These are phyloP conservation scores for Megaleporinus macrocephalus DNA, from an alignment of 2,113 vertebrate genomes.

Conservation along the genomic window DNA sequence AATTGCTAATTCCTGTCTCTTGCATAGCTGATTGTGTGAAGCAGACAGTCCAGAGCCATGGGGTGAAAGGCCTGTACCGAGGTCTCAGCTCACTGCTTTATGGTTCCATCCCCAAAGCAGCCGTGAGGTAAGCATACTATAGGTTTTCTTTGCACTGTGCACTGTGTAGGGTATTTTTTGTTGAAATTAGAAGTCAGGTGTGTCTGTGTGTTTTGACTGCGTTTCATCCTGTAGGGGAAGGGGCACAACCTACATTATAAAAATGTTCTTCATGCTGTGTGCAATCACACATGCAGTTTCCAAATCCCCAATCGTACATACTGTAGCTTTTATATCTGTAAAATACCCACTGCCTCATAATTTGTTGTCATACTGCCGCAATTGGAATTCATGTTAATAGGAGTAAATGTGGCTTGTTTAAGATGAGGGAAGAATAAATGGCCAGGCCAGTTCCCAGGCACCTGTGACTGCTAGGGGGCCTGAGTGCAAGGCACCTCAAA, in stretches of 20 bases:
- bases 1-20: not conserved
- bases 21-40: constrained; percentile 86
- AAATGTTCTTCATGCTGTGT: too few relatives aligned
- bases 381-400: not conserved
- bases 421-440: not conserved
- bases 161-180: too few relatives aligned
- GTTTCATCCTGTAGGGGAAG: too few relatives aligned
- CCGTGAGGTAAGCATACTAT: constrained; percentile 39
- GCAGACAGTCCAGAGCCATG: constrained; percentile 85
- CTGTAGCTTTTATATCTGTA: not conserved
- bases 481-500: too few relatives aligned
- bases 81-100: constrained; percentile 90
- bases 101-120: constrained; percentile 96
- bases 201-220: too few relatives aligned
- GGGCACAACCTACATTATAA: too few relatives aligned
- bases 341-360: not conserved
- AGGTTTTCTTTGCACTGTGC: too few relatives aligned
- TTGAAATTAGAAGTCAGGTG: too few relatives aligned
- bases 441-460: too few relatives aligned
- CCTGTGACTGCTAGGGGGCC: too few relatives aligned
- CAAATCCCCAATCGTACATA: too few relatives aligned
- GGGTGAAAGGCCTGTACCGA: constrained; percentile 85
- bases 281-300: too few relatives aligned
- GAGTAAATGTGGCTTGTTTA: not conserved
- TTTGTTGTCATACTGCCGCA: not conserved